Percentiles rank a stretch among this genome's conserved stretches.
Evolutionary conservation across 53 echinoderm and acorn worm species (phyloP).

Genomic region (Crossaster papposus): DNA sequence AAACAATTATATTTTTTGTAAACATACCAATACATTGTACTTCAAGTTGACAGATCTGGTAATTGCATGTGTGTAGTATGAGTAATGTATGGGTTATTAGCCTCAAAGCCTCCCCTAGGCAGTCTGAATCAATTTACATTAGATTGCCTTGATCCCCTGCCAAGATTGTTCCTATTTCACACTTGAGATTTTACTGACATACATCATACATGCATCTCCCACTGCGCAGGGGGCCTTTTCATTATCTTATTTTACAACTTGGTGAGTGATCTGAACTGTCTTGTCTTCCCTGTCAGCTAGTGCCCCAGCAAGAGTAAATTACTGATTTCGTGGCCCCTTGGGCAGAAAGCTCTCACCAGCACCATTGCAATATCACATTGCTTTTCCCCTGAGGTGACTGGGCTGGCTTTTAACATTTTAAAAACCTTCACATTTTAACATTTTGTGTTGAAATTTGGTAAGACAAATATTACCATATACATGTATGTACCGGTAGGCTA

Average conservation of each 20-base stretch:
- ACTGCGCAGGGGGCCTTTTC: not conserved
- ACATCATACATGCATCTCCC: constrained; percentile 2
- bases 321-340: not conserved
- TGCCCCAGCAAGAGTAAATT: constrained; percentile 7
- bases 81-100: not conserved
- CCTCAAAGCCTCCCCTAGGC: not conserved
- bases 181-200: constrained; percentile 19
- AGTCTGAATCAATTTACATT: not conserved
- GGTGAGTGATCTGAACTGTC: not conserved
- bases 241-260: not conserved
- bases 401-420: not conserved
- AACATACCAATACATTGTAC: no score
- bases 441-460: not conserved
- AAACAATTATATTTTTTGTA: no score
- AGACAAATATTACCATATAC: not conserved
- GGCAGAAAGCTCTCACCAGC: constrained; percentile 1
- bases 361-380: constrained; percentile 46
- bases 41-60: not conserved
- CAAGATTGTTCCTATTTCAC: not conserved
- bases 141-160: not conserved
- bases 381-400: not conserved
- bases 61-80: not conserved
- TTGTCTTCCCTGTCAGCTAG: not conserved
- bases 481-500: not conserved
- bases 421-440: not conserved